phyloP scores from a whole-genome alignment of 53 echinoderm and acorn worm genomes.

The Patiria pectinifera region DNA sequence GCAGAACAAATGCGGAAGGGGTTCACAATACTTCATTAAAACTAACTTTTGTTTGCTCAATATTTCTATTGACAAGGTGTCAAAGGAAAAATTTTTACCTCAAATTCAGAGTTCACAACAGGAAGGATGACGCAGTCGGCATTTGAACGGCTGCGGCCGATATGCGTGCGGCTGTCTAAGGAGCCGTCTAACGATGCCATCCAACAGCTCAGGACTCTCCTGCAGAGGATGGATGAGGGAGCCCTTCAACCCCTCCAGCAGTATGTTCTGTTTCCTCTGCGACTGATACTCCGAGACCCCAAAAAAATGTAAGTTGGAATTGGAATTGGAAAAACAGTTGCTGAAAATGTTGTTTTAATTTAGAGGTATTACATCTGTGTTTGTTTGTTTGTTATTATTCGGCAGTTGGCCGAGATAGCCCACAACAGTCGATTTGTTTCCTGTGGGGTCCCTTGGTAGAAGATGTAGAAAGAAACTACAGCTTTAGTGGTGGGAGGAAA shows the following conservation, averaged over 20 bases:
- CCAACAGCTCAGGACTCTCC: conserved; percentile 29
- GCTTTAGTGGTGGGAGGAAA: too few species aligned
- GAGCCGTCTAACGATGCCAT: conserved; percentile 58
- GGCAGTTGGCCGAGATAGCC: too few species aligned
- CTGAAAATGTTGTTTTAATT: neutral
- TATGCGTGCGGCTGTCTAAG: conserved; percentile 88
- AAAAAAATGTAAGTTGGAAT: conserved; percentile 66
- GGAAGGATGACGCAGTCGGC: conserved; percentile 37
- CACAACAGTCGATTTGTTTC: too few species aligned
- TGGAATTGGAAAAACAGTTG: neutral
- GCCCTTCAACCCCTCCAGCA: conserved; percentile 82
- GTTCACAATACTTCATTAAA: too few species aligned
- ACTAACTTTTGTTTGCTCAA: too few species aligned
- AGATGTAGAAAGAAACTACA: too few species aligned
- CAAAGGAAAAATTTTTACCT: too few species aligned
- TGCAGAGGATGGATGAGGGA: conserved; percentile 52
- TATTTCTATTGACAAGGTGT: too few species aligned
- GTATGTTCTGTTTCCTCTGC: conserved; percentile 89
- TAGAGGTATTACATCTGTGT: too few species aligned
- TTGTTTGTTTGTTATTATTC: too few species aligned
- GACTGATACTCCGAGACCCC: conserved; percentile 76
- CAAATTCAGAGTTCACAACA: neutral
- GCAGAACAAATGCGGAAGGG: too few species aligned
- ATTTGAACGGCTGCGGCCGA: conserved; percentile 77
- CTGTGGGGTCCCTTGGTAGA: too few species aligned